Base-by-base conservation (phyloP, 2,797 vertebrate genomes). In the Rousettus madagascariensis region DNA sequence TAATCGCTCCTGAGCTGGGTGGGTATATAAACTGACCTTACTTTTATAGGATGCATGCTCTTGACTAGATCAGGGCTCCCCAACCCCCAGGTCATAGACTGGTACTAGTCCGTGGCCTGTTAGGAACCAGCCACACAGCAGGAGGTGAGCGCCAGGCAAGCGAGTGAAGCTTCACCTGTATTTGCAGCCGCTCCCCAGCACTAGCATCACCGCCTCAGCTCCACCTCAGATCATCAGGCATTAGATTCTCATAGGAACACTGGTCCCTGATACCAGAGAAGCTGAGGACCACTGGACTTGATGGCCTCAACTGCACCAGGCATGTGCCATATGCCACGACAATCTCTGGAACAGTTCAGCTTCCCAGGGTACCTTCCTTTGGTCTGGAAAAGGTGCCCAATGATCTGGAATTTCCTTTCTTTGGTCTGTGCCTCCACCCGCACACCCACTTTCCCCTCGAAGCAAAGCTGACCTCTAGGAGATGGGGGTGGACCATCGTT, bases 381-480 rank as follows among this genome's bases (percentile, higher is more conserved):
- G 63, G 36, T 22, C 53, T 85, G 51, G 57, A 66, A 80, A 84
- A 90, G 63, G 19, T 24, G 51, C 49, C 38, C 43, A 33, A 17
- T 69, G 82, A 61, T 63, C 59, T 49, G 75, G 83, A 92, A 86
- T 24, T 41, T 51, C 49, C n/a, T 49, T 87, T 46, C 86, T 96
- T 91, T 41, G 33, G 10, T 90, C 72, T 93, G 28, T 17, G 66
- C 6, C 87, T 80, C 36, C 61, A 28, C 71, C 2, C 10, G 1
- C 6, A 33, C 61, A 22, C n/a, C 46, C 15, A 28, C 3, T 12
- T 74, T 96, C 46, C 36, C 51, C 36, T 95, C 87, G 86, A 92
- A 96, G 85, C 49, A 57, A 96, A 49, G 53, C 72, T 63, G 91
- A 86, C 59, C 57, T 91, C 51, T 51, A 89, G 89, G 95, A 90